phyloP scores from a whole-genome alignment of 2,797 vertebrate genomes.

The Peromyscus nudipes region DNA sequence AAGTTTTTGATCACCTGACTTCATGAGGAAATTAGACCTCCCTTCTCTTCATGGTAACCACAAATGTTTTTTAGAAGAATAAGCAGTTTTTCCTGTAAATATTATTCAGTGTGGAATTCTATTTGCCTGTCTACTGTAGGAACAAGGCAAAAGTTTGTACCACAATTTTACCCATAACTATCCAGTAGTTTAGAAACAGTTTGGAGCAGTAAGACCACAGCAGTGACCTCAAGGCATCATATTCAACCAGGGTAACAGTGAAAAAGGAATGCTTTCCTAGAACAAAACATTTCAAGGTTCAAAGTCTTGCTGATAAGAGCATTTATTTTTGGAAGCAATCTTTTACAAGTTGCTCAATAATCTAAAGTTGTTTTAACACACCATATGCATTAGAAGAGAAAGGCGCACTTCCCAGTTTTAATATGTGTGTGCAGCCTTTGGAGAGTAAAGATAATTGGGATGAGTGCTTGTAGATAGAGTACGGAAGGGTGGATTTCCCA shows the following conservation, averaged over 20 bases:
- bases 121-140: conserved; percentile 3
- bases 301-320: conserved; percentile 19
- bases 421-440: not conserved
- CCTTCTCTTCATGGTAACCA: conserved; percentile 58
- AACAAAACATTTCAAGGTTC: conserved; percentile 49
- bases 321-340: conserved; percentile 65
- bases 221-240: not conserved
- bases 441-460: not conserved
- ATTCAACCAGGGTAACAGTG: not conserved
- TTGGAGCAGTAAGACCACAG: not conserved
- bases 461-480: not conserved
- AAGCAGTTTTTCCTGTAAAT: conserved; percentile 55
- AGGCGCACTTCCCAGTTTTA: not conserved
- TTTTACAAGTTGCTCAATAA: conserved; percentile 37
- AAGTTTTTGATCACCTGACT: conserved; percentile 55
- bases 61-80: conserved; percentile 45
- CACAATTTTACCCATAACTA: conserved; percentile 9
- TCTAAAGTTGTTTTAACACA: conserved; percentile 57
- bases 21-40: conserved; percentile 40
- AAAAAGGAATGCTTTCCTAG: conserved; percentile 12
- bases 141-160: conserved; percentile 18
- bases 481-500: too few species aligned
- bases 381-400: not conserved
- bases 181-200: not conserved
- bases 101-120: conserved; percentile 44